Evolutionary conservation across 2,888 invertebrate genomes (phyloP).

Genomic region (Euspilapteryx auroguttella): DNA sequence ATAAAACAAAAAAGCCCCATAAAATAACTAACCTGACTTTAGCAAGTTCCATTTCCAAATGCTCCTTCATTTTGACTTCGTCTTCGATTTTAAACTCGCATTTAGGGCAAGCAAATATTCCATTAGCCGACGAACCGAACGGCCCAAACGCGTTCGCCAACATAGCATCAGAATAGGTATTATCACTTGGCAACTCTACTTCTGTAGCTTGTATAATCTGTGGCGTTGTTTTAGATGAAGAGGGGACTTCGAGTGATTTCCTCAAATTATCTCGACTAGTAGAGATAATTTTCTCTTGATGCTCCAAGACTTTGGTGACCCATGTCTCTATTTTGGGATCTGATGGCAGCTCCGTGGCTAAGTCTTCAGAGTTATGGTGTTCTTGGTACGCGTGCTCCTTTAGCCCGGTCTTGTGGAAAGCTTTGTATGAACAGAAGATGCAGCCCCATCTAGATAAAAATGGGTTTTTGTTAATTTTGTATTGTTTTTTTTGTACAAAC

Average conservation of each 20-base stretch:
- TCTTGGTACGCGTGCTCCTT: constrained; percentile 53
- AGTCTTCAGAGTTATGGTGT: constrained; percentile 29
- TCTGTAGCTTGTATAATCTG: not conserved
- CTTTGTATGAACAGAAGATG: constrained; percentile 57
- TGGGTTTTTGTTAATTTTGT: too few species aligned
- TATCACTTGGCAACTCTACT: not conserved
- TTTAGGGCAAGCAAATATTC: constrained; percentile 30
- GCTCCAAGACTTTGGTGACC: constrained; percentile 34
- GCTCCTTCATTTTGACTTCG: constrained; percentile 24
- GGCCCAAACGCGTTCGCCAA: constrained; percentile 23
- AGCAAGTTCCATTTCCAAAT: constrained; percentile 35
- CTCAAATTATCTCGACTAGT: constrained; percentile 21
- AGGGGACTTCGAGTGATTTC: constrained; percentile 12
- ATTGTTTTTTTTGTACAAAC: too few species aligned
- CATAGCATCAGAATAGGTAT: too few species aligned
- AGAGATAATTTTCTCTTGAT: constrained; percentile 25
- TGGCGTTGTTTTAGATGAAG: constrained; percentile 3
- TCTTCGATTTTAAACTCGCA: constrained; percentile 19
- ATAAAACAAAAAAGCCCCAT: too few species aligned
- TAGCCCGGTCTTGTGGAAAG: constrained; percentile 55
- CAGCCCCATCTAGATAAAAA: constrained; percentile 59
- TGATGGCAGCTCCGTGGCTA: constrained; percentile 30
- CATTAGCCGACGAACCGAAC: constrained; percentile 20
- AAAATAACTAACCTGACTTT: constrained; percentile 42
- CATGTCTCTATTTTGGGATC: constrained; percentile 53